Percentiles rank a stretch among this genome's conserved stretches.
phyloP scores from a whole-genome alignment of 2,113 vertebrate species.

The Dermatemys mawii region DNA sequence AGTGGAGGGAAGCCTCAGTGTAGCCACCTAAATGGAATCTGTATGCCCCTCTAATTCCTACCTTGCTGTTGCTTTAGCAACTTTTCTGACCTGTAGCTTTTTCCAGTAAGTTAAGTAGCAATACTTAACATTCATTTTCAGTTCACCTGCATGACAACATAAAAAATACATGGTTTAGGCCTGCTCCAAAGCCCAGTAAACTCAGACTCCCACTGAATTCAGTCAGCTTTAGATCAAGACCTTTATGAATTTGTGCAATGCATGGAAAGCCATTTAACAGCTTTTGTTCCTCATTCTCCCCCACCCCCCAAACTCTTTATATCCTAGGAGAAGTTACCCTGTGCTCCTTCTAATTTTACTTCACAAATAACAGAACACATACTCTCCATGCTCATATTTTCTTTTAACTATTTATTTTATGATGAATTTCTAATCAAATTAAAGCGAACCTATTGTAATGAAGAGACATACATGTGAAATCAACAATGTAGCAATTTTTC shows the following conservation, averaged over 20 bases:
- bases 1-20: neutral
- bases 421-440: neutral
- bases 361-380: neutral
- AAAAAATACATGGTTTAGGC: neutral
- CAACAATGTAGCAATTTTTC: neutral
- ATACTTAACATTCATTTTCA: neutral
- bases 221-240: neutral
- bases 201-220: neutral
- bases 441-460: neutral
- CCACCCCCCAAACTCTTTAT: neutral
- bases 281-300: fast-evolving
- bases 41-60: neutral
- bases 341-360: neutral
- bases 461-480: neutral
- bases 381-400: neutral
- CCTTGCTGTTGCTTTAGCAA: neutral
- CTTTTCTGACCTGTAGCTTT: neutral
- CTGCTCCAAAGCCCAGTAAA: neutral
- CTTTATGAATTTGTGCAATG: neutral
- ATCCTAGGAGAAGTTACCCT: neutral
- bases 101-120: neutral
- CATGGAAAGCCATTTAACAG: neutral
- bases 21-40: neutral
- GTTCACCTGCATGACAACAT: neutral
- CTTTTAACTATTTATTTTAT: neutral